Conservation (phyloP, 2,797 vertebrate species). For the Lacerta viridis region DNA sequence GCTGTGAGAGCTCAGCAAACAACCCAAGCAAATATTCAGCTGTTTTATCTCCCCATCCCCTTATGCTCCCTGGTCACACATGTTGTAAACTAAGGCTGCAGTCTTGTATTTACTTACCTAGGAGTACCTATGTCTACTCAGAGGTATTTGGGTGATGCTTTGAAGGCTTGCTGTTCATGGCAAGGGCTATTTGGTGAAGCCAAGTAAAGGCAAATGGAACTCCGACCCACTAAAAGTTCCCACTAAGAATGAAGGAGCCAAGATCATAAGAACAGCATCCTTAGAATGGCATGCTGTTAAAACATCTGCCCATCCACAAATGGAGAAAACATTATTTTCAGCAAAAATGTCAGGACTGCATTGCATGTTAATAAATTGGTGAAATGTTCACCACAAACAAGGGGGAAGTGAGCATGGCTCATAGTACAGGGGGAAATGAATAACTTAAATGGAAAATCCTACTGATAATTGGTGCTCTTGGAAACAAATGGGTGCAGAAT, state of each 20-base stretch:
- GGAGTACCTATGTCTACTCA: too few relatives aligned
- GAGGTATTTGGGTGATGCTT: neutral
- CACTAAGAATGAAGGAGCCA: neutral
- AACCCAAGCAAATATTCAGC: neutral
- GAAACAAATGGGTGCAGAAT: neutral
- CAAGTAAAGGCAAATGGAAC: neutral
- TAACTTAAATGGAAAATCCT: neutral
- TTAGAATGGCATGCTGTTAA: neutral
- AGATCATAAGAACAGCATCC: neutral
- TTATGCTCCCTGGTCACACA: neutral
- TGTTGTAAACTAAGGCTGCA: neutral
- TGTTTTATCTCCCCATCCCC: too few relatives aligned
- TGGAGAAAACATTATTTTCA: neutral
- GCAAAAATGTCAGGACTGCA: neutral
- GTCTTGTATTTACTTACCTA: neutral
- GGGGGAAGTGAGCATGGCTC: neutral
- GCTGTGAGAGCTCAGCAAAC: neutral
- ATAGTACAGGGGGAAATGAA: neutral
- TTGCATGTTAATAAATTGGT: neutral
- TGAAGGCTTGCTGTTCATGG: neutral
- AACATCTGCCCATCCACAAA: neutral
- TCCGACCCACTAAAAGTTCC: neutral
- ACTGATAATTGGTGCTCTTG: neutral
- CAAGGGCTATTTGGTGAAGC: neutral
- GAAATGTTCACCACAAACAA: neutral